phyloP scores from a whole-genome alignment of 2,113 vertebrate species.

The Otus sunia region DNA sequence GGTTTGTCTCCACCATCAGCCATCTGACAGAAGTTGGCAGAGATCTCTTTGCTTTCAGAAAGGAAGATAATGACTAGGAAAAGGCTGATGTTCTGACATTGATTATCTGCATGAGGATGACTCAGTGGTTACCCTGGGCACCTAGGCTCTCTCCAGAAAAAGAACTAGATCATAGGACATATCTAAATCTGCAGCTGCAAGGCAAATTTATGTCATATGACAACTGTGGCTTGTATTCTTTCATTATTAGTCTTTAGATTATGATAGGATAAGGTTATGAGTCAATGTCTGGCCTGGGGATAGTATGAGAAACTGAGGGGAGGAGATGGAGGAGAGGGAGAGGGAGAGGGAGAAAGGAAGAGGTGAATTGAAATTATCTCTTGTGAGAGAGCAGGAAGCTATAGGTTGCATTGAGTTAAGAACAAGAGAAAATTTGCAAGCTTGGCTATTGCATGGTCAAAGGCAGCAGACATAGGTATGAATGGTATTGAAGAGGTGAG shows the following conservation, averaged over 20 bases:
- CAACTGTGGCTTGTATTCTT: neutral
- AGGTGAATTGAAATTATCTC: neutral
- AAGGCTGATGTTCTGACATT: neutral
- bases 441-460: neutral
- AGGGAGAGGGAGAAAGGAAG: too few relatives aligned
- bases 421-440: neutral
- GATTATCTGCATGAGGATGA: neutral
- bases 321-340: too few relatives aligned
- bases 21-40: neutral
- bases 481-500: neutral
- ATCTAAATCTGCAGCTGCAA: neutral
- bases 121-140: neutral
- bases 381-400: neutral
- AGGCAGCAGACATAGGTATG: neutral
- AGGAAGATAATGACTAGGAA: neutral
- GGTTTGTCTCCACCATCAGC: neutral
- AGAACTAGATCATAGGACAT: neutral
- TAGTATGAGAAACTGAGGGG: too few relatives aligned
- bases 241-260: neutral
- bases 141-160: neutral
- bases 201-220: neutral
- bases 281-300: neutral
- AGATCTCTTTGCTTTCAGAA: neutral
- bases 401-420: neutral
- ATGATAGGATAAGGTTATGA: neutral